These are phyloP conservation scores for Zaprionus davidi DNA, from an alignment of 1,140 invertebrate genomes.

Conservation along the genomic window DNA sequence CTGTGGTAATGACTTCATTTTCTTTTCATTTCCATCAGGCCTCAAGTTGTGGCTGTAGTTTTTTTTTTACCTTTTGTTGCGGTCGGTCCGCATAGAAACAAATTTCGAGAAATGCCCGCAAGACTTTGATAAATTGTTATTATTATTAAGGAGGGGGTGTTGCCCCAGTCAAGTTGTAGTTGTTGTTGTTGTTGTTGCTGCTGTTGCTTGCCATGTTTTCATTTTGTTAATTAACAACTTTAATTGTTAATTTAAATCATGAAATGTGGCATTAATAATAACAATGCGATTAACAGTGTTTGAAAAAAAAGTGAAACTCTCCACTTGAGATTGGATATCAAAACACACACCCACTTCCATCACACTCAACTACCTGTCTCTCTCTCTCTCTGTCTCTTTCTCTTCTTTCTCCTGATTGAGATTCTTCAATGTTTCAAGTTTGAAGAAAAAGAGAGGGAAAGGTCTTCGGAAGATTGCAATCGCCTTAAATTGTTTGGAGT, in stretches of 20 bases:
- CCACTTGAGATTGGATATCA: slow-evolving; percentile 49
- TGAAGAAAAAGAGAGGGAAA: slow-evolving; percentile 43
- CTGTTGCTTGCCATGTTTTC: slow-evolving; percentile 38
- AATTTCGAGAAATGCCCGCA: slow-evolving; percentile 44
- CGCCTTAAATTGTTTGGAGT: background rate
- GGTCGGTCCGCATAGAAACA: slow-evolving; percentile 38
- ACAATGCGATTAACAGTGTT: slow-evolving; percentile 29
- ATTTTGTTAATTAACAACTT: slow-evolving; percentile 75
- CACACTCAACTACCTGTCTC: background rate
- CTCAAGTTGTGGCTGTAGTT: slow-evolving; percentile 21
- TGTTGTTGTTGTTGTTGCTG: slow-evolving; percentile 3
- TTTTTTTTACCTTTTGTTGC: slow-evolving; percentile 40
- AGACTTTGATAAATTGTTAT: slow-evolving; percentile 59
- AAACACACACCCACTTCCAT: slow-evolving; percentile 5
- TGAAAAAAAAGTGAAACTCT: slow-evolving; percentile 73
- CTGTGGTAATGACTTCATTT: slow-evolving; percentile 74
- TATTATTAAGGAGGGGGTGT: slow-evolving; percentile 29
- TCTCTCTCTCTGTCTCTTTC: background rate
- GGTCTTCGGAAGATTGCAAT: slow-evolving; percentile 21
- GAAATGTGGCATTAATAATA: slow-evolving; percentile 25
- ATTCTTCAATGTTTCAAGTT: slow-evolving; percentile 24
- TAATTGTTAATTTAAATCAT: slow-evolving; percentile 78
- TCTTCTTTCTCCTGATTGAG: slow-evolving; percentile 22
- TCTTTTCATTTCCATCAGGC: slow-evolving; percentile 33
- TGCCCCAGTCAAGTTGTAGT: background rate